Evolutionary conservation across 1,140 invertebrate species (phyloP).

Genomic region (Galendromus occidentalis): DNA sequence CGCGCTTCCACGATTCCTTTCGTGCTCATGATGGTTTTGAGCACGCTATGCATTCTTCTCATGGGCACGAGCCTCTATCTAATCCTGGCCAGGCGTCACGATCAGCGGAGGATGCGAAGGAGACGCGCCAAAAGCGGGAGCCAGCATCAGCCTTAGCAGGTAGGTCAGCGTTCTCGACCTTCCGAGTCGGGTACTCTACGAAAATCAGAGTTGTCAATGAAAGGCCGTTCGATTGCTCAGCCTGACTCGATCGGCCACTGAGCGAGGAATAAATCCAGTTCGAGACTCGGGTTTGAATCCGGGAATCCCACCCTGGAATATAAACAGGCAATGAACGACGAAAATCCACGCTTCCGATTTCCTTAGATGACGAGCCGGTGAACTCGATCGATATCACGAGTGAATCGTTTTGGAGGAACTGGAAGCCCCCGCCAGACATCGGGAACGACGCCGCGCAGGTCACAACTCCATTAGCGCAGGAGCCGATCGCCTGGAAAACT

Average conservation of each 20-base stretch:
- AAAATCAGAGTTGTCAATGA: no score
- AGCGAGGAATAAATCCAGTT: no score
- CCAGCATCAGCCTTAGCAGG: background rate
- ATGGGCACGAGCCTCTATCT: background rate
- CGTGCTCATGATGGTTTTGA: conserved; percentile 2
- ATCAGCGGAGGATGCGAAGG: background rate
- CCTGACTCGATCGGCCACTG: no score
- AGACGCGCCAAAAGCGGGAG: background rate
- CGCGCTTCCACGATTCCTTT: background rate
- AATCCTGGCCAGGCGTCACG: background rate
- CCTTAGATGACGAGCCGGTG: background rate
- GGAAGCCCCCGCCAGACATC: background rate
- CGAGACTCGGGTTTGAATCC: no score
- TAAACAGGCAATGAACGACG: no score
- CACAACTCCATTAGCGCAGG: no score
- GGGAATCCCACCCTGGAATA: no score
- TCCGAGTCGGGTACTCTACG: no score
- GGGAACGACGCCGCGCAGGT: background rate
- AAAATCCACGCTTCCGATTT: no score
- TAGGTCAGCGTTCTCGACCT: no score
- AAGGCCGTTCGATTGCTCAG: no score
- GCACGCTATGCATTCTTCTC: background rate
- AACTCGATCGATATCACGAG: background rate
- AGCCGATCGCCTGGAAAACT: background rate
- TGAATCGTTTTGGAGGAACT: background rate